A percentile compares a stretch with the other conserved stretches of the same genome.
These are phyloP conservation scores for Mormyrops attenuatus DNA, from an alignment of 2,797 vertebrate species.

Conservation along the genomic window DNA sequence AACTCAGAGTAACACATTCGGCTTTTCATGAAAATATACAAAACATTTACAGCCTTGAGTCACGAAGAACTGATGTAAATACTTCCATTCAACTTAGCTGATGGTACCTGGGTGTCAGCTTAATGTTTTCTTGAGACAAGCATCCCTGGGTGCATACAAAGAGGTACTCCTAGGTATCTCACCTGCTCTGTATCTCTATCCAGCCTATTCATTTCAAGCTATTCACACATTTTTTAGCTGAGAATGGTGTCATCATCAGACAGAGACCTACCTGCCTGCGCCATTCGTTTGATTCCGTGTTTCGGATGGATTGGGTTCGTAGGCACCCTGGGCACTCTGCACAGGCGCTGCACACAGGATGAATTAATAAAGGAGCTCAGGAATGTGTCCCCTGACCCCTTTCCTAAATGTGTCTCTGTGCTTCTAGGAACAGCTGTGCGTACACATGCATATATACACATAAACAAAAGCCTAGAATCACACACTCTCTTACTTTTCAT, in stretches of 20 bases:
- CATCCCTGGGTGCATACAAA: background rate
- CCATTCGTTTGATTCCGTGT: constrained; percentile 10
- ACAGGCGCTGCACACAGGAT: constrained; percentile 8
- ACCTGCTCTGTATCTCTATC: background rate
- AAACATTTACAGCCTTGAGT: background rate
- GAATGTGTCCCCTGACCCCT: constrained; percentile 52
- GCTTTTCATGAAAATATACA: background rate
- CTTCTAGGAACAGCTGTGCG: constrained; percentile 19
- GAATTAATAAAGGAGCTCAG: constrained; percentile 69
- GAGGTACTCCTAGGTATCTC: background rate
- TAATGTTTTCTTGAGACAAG: background rate
- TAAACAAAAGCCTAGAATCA: constrained; percentile 13
- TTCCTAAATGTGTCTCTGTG: constrained; percentile 45
- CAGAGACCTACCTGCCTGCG: constrained; percentile 22
- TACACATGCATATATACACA: background rate
- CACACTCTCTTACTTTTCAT: constrained; percentile 14
- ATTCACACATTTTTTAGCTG: background rate
- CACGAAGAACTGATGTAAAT: background rate
- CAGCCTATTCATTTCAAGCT: background rate
- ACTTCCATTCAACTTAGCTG: background rate
- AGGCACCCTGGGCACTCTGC: background rate
- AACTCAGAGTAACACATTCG: background rate
- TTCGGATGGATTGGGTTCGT: background rate
- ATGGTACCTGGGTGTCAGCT: background rate
- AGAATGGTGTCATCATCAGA: background rate